Percentiles rank a stretch among this genome's conserved stretches.
phyloP scores from a whole-genome alignment of 2,888 invertebrate species.

The Automeris io region DNA sequence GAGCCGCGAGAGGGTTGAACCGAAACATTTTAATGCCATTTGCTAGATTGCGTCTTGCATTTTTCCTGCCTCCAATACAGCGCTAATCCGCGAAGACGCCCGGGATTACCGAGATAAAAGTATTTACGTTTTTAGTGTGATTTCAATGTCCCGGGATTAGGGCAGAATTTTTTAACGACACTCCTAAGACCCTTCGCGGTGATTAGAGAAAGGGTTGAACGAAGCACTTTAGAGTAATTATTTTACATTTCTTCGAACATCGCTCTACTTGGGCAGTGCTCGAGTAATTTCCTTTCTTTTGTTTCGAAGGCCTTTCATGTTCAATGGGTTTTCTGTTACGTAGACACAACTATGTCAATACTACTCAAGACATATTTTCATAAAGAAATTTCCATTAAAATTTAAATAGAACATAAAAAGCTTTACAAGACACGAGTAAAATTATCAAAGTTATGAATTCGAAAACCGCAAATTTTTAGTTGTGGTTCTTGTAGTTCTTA shows the following conservation, averaged over 20 bases:
- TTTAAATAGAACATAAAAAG: too few species aligned
- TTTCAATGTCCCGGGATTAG: slow-evolving; percentile 63
- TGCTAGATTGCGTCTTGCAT: slow-evolving; percentile 76
- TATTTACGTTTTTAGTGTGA: slow-evolving; percentile 71
- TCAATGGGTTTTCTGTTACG: slow-evolving; percentile 1
- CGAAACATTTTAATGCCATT: slow-evolving; percentile 78
- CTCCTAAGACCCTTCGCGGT: slow-evolving; percentile 45
- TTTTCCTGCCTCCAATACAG: slow-evolving; percentile 60
- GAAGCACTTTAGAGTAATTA: slow-evolving; percentile 67
- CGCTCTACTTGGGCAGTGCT: slow-evolving; percentile 32
- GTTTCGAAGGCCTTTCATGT: slow-evolving; percentile 14
- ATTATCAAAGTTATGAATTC: too few species aligned
- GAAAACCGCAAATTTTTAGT: too few species aligned
- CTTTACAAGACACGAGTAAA: too few species aligned
- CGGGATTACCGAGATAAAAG: slow-evolving; percentile 68
- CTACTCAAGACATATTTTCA: too few species aligned
- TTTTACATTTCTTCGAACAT: slow-evolving; percentile 60
- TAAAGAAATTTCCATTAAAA: too few species aligned
- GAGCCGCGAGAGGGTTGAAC: slow-evolving; percentile 66
- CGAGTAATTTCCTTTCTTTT: slow-evolving; percentile 36
- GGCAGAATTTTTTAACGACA: slow-evolving; percentile 63
- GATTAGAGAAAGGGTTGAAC: slow-evolving; percentile 63
- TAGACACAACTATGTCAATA: too few species aligned
- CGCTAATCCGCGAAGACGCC: slow-evolving; percentile 73
- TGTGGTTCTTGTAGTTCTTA: too few species aligned